A percentile compares a stretch with the other conserved stretches of the same genome.
These are phyloP conservation scores for Sanderia malayensis DNA, from an alignment of 30 jellyfish, hydroid and myxozoan genomes.

Conservation along the genomic window DNA sequence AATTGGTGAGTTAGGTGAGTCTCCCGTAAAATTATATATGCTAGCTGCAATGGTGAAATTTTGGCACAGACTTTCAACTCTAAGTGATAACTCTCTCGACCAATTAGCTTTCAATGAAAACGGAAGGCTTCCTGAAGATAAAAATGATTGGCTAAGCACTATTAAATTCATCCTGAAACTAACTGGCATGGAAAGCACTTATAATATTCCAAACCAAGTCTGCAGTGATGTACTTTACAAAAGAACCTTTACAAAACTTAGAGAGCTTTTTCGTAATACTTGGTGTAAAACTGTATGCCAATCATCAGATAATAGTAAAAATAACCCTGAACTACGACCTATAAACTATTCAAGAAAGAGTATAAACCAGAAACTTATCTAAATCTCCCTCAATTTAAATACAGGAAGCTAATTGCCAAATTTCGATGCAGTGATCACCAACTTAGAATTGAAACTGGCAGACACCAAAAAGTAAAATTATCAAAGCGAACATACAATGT, in stretches of 20 bases:
- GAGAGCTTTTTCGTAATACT: background rate
- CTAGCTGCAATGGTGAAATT: constrained; percentile 31
- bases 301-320: constrained; percentile 12
- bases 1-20: constrained; percentile 33
- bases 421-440: constrained; percentile 6
- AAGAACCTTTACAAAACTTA: background rate
- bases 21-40: constrained; percentile 29
- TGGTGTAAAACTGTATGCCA: background rate
- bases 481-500: background rate
- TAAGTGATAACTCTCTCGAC: constrained; percentile 28
- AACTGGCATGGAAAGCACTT: background rate
- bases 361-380: constrained; percentile 26
- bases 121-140: constrained; percentile 13
- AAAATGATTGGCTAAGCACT: constrained; percentile 4
- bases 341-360: constrained; percentile 22
- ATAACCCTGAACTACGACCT: constrained; percentile 24
- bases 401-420: constrained; percentile 2
- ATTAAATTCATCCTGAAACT: constrained; percentile 9
- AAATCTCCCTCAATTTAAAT: background rate
- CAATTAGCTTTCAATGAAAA: background rate
- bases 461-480: constrained; percentile 7
- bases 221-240: background rate
- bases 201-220: background rate
- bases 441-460: constrained; percentile 9
- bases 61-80: constrained; percentile 36